These are phyloP conservation scores for Clusia tigrina DNA, from an alignment of 2,888 invertebrate genomes.

Conservation along the genomic window DNA sequence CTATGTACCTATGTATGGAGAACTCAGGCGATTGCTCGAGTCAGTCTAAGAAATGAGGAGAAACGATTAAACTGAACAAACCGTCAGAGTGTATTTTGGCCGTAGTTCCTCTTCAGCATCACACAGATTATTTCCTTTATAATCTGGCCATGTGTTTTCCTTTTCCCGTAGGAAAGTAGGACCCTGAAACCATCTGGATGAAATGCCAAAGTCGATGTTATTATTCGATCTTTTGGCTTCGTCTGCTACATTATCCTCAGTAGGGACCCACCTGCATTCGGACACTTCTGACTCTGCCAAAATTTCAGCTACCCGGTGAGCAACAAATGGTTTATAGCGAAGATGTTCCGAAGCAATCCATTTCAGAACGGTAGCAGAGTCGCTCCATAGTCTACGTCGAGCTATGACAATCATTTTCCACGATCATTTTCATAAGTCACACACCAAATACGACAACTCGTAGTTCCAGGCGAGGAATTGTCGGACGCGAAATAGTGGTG, in stretches of 20 bases:
- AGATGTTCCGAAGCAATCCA: slow-evolving; percentile 38
- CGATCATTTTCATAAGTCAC: slow-evolving; percentile 17
- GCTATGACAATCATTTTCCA: slow-evolving; percentile 10
- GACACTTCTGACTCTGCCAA: slow-evolving; percentile 10
- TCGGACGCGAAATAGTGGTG: no score
- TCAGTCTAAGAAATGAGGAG: no score
- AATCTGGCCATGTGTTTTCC: slow-evolving; percentile 6
- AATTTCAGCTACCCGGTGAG: slow-evolving; percentile 26
- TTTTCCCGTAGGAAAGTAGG: slow-evolving; percentile 8
- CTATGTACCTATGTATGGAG: no score
- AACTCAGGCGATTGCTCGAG: no score
- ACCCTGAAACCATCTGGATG: slow-evolving; percentile 24
- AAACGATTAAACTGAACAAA: no score
- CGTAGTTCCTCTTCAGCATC: no score
- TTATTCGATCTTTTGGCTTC: slow-evolving; percentile 22
- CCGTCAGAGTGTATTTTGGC: no score
- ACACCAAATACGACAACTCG: slow-evolving; percentile 27
- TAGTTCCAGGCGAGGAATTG: slow-evolving; percentile 22
- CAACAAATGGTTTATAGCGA: slow-evolving; percentile 31
- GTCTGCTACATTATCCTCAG: slow-evolving; percentile 18
- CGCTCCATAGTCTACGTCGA: slow-evolving; percentile 20
- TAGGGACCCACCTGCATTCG: slow-evolving; percentile 37
- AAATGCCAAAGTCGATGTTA: slow-evolving; percentile 14
- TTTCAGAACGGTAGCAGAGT: slow-evolving; percentile 23
- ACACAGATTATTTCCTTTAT: no score